These are phyloP conservation scores for Lydus trimaculatus DNA, from an alignment of 2,888 invertebrate genomes.

Conservation along the genomic window DNA sequence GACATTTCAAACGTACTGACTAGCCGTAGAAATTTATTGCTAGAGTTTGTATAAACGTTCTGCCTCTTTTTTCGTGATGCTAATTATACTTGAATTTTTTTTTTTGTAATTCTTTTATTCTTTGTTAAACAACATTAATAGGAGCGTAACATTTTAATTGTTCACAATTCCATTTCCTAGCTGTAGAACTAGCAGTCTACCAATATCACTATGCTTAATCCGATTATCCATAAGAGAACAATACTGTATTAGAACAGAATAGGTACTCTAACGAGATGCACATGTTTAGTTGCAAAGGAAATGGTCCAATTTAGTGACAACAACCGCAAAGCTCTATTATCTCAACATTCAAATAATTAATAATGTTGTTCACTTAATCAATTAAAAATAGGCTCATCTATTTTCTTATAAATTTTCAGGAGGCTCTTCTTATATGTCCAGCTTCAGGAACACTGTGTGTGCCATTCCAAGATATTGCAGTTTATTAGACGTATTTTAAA, in stretches of 20 bases:
- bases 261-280: slow-evolving; percentile 10
- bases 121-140: background rate
- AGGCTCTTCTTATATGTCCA: background rate
- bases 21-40: slow-evolving; percentile 31
- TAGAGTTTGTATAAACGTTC: slow-evolving; percentile 2
- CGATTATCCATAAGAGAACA: slow-evolving; percentile 8
- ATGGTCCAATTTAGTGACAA: slow-evolving; percentile 7
- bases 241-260: slow-evolving; percentile 4
- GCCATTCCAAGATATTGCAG: background rate
- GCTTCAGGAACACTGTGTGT: background rate
- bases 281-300: slow-evolving; percentile 4
- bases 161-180: background rate
- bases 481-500: background rate
- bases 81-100: slow-evolving; percentile 16
- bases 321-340: slow-evolving; percentile 7
- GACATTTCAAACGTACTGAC: slow-evolving; percentile 27
- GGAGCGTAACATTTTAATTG: slow-evolving; percentile 2
- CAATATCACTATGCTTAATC: slow-evolving; percentile 8
- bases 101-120: background rate
- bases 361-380: background rate
- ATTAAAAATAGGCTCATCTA: background rate
- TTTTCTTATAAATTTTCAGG: background rate
- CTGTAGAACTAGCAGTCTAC: background rate
- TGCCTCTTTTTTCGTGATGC: background rate
- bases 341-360: background rate